These are phyloP conservation scores for Caenorhabditis elegans DNA, from an alignment of 1,140 invertebrate genomes.

Conservation along the genomic window WBcel235 BX284602.5:11133001-11133500, in stretches of 20 bases:
- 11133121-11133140: slow-evolving; percentile 40
- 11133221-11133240: slow-evolving; percentile 30
- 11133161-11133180: no score
- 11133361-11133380: slow-evolving; percentile 26
- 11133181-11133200: not conserved
- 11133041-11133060: not conserved
- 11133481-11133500: not conserved
- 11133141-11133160: slow-evolving; percentile 40
- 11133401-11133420: slow-evolving; percentile 8
- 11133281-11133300: not conserved
- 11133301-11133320: not conserved
- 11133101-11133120: slow-evolving; percentile 15
- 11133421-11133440: not conserved
- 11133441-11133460: not conserved
- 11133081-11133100: slow-evolving; percentile 9
- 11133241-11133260: slow-evolving; percentile 5
- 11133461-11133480: not conserved
- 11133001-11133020: no score
- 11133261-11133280: not conserved
- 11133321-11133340: no score
- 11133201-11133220: slow-evolving; percentile 42
- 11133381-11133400: slow-evolving; percentile 28
- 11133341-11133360: no score
- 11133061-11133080: slow-evolving; percentile 31
- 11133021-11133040: not conserved